Base-by-base conservation (phyloP, 2,113 vertebrate species). In the Platichthys flesus region DNA sequence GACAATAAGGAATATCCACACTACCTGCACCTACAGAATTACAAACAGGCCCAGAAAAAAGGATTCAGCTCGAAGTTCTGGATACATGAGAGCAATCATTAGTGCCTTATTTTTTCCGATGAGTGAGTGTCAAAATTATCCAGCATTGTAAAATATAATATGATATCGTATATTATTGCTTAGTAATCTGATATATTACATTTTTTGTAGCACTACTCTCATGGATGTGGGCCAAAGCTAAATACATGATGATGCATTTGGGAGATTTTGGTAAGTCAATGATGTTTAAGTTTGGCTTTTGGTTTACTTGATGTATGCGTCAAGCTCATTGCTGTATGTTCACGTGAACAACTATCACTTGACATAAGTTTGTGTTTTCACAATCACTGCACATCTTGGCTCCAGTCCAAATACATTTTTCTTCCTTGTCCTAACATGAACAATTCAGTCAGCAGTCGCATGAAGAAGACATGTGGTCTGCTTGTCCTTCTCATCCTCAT, bases 381-480 rank as follows among this genome's bases (percentile, higher is more conserved):
- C 61, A 74, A 9, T 28, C 0, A 2, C 31, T 16, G 59, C 83
- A 69, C 69, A 72, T 84, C 75, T 67, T 45, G 28, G 23, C 64
- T 72, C 55, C 54, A 51, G 71, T 0, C 10, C 65, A 28, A 40
- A 23, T 23, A 23, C 1, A 23, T 23, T 23, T 23, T 23, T 23
- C 23, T 23, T 23, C 23, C 23, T 23, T 49, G 45, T 67, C 54
- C 58, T 37, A 26, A 81, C 89, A 90, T 71, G 24, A 76, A 57
- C 16, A 1, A 54, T 0, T 67, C 74, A 24, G 3, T 74, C 42
- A 85, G 85, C 40, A 23, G 49, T 7, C 47, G 21, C 40, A 68
- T 60, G 40, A 92, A 76, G 81, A 93, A 89, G 65, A 73, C 63
- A 8, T 71, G 76, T 68, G 78, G 71, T 35, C 71, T 88, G 52